phyloP scores from a whole-genome alignment of 2,113 vertebrate species.

The Thalassoma bifasciatum region DNA sequence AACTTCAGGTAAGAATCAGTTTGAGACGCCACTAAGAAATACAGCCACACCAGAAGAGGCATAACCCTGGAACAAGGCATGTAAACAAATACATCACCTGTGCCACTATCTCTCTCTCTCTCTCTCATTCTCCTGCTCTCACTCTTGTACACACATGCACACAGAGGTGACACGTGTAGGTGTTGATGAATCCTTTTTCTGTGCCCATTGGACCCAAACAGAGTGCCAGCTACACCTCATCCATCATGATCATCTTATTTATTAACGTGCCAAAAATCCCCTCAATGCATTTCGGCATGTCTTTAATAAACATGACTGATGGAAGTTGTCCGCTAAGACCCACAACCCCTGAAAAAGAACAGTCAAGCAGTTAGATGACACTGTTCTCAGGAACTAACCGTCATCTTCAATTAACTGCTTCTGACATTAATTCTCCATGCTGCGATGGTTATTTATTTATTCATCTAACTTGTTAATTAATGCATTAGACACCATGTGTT shows the following conservation, averaged over 20 bases:
- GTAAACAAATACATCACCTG: slow-evolving; percentile 73
- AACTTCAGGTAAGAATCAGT: slow-evolving; percentile 11
- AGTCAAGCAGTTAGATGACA: slow-evolving; percentile 49
- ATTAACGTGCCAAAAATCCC: slow-evolving; percentile 75
- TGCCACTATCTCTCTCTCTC: slow-evolving; percentile 48
- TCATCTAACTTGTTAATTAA: slow-evolving; percentile 67
- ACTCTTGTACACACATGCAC: slow-evolving; percentile 41
- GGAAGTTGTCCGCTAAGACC: slow-evolving; percentile 54
- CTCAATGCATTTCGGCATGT: slow-evolving; percentile 79
- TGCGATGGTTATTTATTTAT: slow-evolving; percentile 65
- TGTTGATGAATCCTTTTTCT: slow-evolving; percentile 74
- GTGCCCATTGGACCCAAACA: slow-evolving; percentile 65
- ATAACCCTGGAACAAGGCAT: slow-evolving; percentile 48
- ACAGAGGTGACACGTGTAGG: slow-evolving; percentile 46
- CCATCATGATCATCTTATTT: slow-evolving; percentile 80
- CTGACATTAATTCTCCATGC: slow-evolving; percentile 50
- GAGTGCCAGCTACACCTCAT: slow-evolving; percentile 69
- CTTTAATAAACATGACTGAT: slow-evolving; percentile 84
- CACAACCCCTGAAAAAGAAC: slow-evolving; percentile 34
- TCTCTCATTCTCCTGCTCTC: slow-evolving; percentile 46
- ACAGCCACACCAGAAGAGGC: slow-evolving; percentile 29
- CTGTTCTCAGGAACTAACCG: slow-evolving; percentile 49
- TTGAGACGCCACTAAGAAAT: not conserved
- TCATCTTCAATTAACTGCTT: slow-evolving; percentile 63
- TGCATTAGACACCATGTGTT: slow-evolving; percentile 66